phyloP scores from a whole-genome alignment of 2,888 invertebrate genomes.

The Campoletis raptor region DNA sequence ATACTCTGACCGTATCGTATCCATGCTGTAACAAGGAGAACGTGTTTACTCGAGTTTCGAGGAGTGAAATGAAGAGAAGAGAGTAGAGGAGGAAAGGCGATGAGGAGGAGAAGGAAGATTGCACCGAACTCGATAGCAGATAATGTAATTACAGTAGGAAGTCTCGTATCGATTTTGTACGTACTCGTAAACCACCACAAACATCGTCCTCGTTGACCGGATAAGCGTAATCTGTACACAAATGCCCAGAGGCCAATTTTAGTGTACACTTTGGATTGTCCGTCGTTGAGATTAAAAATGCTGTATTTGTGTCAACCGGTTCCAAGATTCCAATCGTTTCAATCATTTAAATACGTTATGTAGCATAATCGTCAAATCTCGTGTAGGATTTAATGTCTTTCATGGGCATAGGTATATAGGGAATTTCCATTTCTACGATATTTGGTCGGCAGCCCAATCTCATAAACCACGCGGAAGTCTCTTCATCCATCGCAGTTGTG shows the following conservation, averaged over 20 bases:
- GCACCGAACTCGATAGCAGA: constrained; percentile 5
- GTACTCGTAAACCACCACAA: constrained; percentile 47
- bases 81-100: neutral
- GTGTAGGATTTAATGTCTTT: constrained; percentile 13
- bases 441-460: constrained; percentile 12
- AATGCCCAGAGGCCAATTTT: constrained; percentile 53
- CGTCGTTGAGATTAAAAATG: constrained; percentile 29
- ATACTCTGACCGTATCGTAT: constrained; percentile 37
- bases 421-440: neutral
- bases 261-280: constrained; percentile 11
- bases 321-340: constrained; percentile 41
- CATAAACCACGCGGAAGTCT: neutral
- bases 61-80: neutral
- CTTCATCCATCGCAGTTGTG: neutral
- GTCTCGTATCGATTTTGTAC: constrained; percentile 44
- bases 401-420: constrained; percentile 12
- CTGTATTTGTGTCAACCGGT: neutral
- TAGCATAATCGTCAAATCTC: constrained; percentile 25
- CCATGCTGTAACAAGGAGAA: constrained; percentile 39
- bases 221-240: constrained; percentile 9
- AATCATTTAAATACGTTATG: constrained; percentile 20
- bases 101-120: neutral
- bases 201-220: constrained; percentile 27
- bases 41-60: constrained; percentile 33
- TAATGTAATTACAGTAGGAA: constrained; percentile 42